Base-by-base conservation (phyloP, 2,797 vertebrate species). In the Phylloscopus collybita region DNA sequence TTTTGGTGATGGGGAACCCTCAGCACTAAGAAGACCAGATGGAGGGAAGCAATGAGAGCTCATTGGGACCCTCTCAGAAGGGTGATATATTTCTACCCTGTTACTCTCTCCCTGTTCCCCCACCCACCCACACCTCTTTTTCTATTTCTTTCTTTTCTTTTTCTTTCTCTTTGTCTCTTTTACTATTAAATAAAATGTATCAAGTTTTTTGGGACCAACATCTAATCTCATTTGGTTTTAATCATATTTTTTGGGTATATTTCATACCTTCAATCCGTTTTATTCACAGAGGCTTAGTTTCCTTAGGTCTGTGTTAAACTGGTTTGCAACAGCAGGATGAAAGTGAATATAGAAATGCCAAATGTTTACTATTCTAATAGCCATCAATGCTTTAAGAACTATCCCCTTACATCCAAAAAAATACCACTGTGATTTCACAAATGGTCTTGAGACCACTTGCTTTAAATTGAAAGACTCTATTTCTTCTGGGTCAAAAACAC, bases 391-490 rank as follows among this genome's bases (percentile, higher is more conserved):
- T 86, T 90, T 84, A 62, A 36, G 49, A 93, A 81, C 62, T 47
- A 79, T 25, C 36, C 62, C 40, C 64, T 69, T 79, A 75, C 29
- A 72, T 30, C 3, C 8, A 47, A 78, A 87, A 93, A 90, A 65
- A 42, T 27, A 36, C n/a, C n/a, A 50, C 1, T 71, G 61, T 67
- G 57, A 61, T 86, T 95, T 92, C 76, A 95, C 65, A 87, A 94
- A 89, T 34, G 51, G 34, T 62, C 49, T 73, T 60, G 76, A 83
- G 64, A 85, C 49, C 42, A 78, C 60, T 49, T 71, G 18, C 56
- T 66, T 83, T 93, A 60, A 83, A 94, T 38, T 79, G 88, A 86
- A 96, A 88, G 59, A 67, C 49, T 65, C 66, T 81, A 40, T 86
- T 92, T 90, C 60, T 72, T 13, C 80, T 79, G 11, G 21, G 78